Evolutionary conservation across 2,113 vertebrate genomes (phyloP).

Genomic region (Hoplias malabaricus): DNA sequence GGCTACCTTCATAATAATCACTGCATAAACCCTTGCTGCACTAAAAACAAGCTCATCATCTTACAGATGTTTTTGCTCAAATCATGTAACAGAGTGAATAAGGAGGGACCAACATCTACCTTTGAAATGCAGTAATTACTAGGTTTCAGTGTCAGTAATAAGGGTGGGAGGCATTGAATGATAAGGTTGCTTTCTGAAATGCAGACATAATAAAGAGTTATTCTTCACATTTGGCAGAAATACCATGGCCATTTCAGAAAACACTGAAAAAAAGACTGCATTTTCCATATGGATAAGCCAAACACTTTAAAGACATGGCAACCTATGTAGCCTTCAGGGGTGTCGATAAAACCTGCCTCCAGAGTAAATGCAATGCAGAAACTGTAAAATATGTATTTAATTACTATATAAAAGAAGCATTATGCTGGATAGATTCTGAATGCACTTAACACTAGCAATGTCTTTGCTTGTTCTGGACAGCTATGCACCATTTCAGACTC

Average conservation of each 20-base stretch:
- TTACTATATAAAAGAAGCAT: no score
- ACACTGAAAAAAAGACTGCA: neutral
- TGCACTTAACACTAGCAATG: no score
- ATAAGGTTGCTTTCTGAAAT: neutral
- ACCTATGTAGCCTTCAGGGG: neutral
- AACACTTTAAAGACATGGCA: neutral
- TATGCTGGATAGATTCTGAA: no score
- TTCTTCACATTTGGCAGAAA: neutral
- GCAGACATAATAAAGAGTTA: neutral
- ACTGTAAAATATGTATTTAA: no score
- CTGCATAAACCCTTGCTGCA: neutral
- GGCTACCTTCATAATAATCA: neutral
- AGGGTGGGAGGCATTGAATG: neutral
- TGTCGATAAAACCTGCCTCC: no score
- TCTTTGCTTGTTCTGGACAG: no score
- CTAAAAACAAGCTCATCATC: neutral
- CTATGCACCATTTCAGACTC: no score
- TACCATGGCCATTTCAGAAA: neutral
- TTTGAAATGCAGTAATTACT: neutral
- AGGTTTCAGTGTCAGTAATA: neutral
- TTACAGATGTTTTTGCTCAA: conserved; percentile 2
- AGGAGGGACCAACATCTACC: neutral
- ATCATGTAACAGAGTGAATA: neutral
- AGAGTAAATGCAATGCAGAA: no score
- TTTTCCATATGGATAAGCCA: neutral